A percentile compares a stretch with the other conserved stretches of the same genome.
Evolutionary conservation across 2,113 vertebrate species (phyloP).

Genomic region (Siniperca knerii): DNA sequence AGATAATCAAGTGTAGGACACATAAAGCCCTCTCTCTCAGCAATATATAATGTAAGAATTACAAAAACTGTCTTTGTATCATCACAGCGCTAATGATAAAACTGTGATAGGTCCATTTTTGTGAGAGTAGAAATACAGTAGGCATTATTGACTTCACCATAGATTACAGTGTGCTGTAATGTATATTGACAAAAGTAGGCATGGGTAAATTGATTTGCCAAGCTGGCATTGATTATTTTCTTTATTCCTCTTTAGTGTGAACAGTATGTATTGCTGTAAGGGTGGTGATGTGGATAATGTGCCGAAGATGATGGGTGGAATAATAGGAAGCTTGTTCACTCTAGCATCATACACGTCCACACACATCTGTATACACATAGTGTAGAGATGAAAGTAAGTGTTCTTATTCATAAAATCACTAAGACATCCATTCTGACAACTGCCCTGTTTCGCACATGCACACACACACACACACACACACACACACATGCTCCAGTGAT

Average conservation of each 20-base stretch:
- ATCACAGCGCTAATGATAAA: background rate
- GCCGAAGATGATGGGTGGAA: constrained; percentile 1
- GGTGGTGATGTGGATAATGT: background rate
- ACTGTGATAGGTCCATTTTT: background rate
- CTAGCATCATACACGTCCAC: background rate
- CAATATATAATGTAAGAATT: background rate
- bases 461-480: constrained; percentile 29
- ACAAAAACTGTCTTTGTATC: background rate
- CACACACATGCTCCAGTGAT: constrained; percentile 47
- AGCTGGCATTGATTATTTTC: constrained; percentile 8
- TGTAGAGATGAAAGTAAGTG: background rate
- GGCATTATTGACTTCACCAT: background rate
- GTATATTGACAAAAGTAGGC: background rate
- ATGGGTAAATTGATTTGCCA: background rate
- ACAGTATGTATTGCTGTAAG: background rate
- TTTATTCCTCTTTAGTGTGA: background rate
- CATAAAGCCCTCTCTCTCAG: background rate
- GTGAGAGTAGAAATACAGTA: background rate
- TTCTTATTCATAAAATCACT: constrained; percentile 37
- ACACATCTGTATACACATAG: background rate
- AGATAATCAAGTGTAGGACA: background rate
- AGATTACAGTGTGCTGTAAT: background rate
- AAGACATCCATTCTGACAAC: constrained; percentile 20
- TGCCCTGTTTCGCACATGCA: constrained; percentile 21
- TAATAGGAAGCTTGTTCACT: constrained; percentile 30